Base-by-base conservation (phyloP, 1,140 invertebrate genomes). In the Diachasmimorpha longicaudata region DNA sequence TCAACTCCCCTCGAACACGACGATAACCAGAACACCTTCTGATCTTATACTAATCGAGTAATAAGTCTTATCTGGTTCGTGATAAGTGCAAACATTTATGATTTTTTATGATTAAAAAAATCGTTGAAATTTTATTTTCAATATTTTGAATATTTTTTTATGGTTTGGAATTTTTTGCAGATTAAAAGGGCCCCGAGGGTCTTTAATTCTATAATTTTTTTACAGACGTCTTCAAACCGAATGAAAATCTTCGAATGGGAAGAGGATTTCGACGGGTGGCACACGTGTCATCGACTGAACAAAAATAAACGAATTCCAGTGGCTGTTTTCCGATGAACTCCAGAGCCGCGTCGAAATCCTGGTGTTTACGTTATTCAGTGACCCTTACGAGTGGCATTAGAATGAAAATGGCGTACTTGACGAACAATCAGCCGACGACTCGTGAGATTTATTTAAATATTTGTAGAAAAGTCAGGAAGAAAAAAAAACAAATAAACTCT, bases 271-370 rank as follows among this genome's bases (percentile, higher is more conserved):
- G 74, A 69, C 44, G 37, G 69, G 67, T 37, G 70, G 37, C 74
- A 76, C 71, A 72, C 70, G 76, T 77, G 71, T 73, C 76, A 73
- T 77, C 66, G 72, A 42, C 31, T 14, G 66, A 74, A 69, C 70
- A 77, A 74, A 74, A 73, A 77, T 73, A 77, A 70, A 77, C 72
- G 74, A 73, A 44, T 77, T 48, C 73, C 71, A 70, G 72, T 74
- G 73, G 76, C 76, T 74, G 70, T 74, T 74, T 69, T 48, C 52
- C 16, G 76, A 77, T 66, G 76, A 52, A 77, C 70, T 55, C 66
- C 76, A 74, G 76, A 74, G 58, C 66, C 52, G 63, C 39, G 21
- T 16, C 66, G 68, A 48, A 52, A 74, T 42, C 73, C 23, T 71
- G 0, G 14, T 55, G 48, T 55, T 55, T 55, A 55, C 48, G 19